Evolutionary conservation across 2,797 vertebrate genomes (phyloP), one percentile per base, ranked within the genome.

Genomic region (Perodicticus potto): DNA sequence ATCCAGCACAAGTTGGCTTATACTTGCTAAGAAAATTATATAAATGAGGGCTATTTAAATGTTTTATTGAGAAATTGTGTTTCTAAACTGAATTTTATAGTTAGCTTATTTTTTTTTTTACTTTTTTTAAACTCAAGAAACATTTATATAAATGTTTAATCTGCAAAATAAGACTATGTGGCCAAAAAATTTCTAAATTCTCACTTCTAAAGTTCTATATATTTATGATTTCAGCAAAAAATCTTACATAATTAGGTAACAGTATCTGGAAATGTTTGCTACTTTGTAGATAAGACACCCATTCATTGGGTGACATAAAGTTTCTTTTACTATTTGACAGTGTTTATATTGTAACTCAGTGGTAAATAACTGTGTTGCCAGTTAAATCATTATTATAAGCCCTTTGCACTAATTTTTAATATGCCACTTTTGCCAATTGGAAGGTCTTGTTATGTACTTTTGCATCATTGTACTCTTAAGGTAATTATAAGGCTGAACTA

Each of bases 191-290:
- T 11, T 65, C 22, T 94, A 32, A 89, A 37, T 20, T 69, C 29
- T 16, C 9, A 69, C 0, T 63, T 85, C 53, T 85, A n/a, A 81
- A 72, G 40, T 89, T 76, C 14, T 89, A 11, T 37, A 0, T 63
- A 53, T 74, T 14, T 67, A 81, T 61, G 89, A 82, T 94, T 86
- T 89, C 70, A 63, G 49, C 40, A 92, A 77, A 29, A 85, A 89
- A 82, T 77, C 63, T 53, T 82, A 72, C 57, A 67, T 40, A 65
- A n/a, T 23, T 43, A 59, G 40, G 22, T 74, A 45, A 81, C 17
- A 49, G 20, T 32, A 61, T 85, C 63, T 27, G 32, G 32, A 73
- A 25, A n/a, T 23, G 40, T 92, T 78, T 92, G 65, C 0, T 55
- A 1, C 73, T 57, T 74, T 53, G 80, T 67, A 65, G 55, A 73